Evolutionary conservation across 2,113 vertebrate species (phyloP), one percentile per base, ranked within the genome.

Genomic region (Cichladusa arquata): DNA sequence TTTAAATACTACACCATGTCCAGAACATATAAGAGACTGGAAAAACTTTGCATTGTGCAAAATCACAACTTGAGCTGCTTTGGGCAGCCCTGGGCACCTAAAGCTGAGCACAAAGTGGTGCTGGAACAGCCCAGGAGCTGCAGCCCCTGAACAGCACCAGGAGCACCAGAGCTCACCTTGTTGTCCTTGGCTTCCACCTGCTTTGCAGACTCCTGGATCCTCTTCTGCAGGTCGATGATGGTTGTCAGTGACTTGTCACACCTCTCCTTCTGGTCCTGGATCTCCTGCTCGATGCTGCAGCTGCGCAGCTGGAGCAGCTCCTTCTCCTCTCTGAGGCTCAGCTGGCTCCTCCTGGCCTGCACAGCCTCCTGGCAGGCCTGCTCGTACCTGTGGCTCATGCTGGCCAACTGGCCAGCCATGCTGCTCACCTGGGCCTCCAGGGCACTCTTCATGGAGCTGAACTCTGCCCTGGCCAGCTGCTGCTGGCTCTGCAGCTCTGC

Each of bases 101-200:
- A 5, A 2, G 36, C 70, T 60, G 66, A 44, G 62, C 1, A n/a
- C 40, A 22, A 5, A 17, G n/a, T 3, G 5, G 3, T 10, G 40
- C 33, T 7, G 6, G 19, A 60, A 14, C 19, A 24, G 16, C 11
- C 3, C 5, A 29, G 62, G 6, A 57, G 50, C 77, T 60, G 5
- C 57, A 65, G 40, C 0, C 47, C 53, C 60, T 19, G 42, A 36
- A 5, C 5, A 42, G 20, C 60, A 33, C 0, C 19, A 4, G 26
- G n/a, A 61, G 22, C 47, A 34, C 62, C 54, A n/a, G 33, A 54
- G 3, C 70, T 42, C 94, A 99, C 99, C 99, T 99, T 99, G 93
- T 99, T 99, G 94, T 99, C 99, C 97, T 99, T 99, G 28, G 98
- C 98, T 92, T 99, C 99, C 11, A 99, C 98, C 93, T 99, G 99